Conservation (phyloP, 37 sponge, comb jelly and placozoan species). For the Haliclona indistincta region DNA sequence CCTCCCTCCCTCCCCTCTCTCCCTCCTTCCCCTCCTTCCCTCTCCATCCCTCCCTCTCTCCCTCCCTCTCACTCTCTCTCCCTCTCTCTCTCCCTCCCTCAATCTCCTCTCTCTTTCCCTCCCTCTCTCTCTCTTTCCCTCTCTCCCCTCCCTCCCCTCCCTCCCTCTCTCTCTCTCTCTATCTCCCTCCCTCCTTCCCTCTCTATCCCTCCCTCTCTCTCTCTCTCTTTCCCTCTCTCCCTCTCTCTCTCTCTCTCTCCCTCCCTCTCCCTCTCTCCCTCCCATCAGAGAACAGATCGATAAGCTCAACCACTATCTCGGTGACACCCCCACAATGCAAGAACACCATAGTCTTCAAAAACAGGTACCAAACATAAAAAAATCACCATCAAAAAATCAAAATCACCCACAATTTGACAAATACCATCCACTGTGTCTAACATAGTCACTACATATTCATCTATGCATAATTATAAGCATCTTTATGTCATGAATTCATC, state of each 20-base stretch:
- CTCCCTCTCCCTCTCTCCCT: not conserved
- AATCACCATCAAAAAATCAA: not conserved
- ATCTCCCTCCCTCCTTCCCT: not conserved
- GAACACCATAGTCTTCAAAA: slow-evolving; percentile 25
- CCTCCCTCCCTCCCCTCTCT: not conserved
- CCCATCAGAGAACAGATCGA: slow-evolving; percentile 8
- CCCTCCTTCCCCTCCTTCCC: not conserved
- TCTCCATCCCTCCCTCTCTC: too few relatives aligned
- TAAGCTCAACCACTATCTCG: slow-evolving; percentile 17
- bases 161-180: not conserved
- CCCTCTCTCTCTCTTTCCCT: not conserved
- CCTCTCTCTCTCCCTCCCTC: not conserved
- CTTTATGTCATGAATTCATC: too few relatives aligned
- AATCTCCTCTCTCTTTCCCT: not conserved
- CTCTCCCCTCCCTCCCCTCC: not conserved
- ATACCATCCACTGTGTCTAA: too few relatives aligned
- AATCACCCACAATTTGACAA: too few relatives aligned
- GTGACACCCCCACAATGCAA: slow-evolving; percentile 38
- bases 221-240: not conserved
- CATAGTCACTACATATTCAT: too few relatives aligned
- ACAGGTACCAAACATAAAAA: not conserved
- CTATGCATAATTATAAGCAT: too few relatives aligned
- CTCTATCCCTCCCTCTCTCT: not conserved
- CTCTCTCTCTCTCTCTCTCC: not conserved
- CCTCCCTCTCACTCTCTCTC: not conserved